phyloP scores from a whole-genome alignment of 2,888 invertebrate genomes.

The Pimpla rufipes region DNA sequence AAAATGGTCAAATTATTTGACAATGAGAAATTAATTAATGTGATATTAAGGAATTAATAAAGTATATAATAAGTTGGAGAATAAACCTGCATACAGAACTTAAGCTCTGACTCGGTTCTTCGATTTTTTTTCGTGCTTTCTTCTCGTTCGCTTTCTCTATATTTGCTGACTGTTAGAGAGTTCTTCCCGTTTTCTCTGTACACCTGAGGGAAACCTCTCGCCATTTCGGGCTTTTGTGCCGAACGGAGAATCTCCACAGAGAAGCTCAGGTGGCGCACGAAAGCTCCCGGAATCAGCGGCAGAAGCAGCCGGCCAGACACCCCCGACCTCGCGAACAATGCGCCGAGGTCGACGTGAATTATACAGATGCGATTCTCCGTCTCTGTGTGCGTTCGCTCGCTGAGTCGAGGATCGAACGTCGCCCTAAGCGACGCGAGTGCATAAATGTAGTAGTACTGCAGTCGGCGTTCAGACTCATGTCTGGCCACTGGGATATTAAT shows the following conservation, averaged over 20 bases:
- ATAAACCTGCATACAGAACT: not conserved
- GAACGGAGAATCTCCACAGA: not conserved
- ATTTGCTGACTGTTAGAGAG: constrained; percentile 31
- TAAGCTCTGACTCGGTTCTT: constrained; percentile 2
- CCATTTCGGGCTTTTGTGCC: constrained; percentile 43
- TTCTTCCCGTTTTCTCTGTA: constrained; percentile 46
- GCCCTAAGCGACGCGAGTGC: constrained; percentile 33
- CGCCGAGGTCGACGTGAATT: constrained; percentile 64
- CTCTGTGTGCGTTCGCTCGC: constrained; percentile 20
- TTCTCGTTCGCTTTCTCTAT: constrained; percentile 16
- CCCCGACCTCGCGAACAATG: constrained; percentile 60
- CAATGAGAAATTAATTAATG: too few relatives aligned
- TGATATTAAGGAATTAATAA: too few relatives aligned
- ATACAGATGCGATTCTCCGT: constrained; percentile 62
- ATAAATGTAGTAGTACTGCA: constrained; percentile 13
- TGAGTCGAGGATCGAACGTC: constrained; percentile 59
- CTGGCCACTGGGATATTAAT: constrained; percentile 62
- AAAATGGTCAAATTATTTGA: too few relatives aligned
- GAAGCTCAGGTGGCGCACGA: constrained; percentile 53
- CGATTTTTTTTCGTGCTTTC: constrained; percentile 4
- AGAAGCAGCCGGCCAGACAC: constrained; percentile 59
- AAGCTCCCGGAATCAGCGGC: constrained; percentile 50
- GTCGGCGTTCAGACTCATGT: constrained; percentile 51
- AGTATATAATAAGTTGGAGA: too few relatives aligned
- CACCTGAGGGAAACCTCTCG: constrained; percentile 53